Evolutionary conservation across 2,888 invertebrate genomes (phyloP).

Genomic region (Choristoneura rosaceana): DNA sequence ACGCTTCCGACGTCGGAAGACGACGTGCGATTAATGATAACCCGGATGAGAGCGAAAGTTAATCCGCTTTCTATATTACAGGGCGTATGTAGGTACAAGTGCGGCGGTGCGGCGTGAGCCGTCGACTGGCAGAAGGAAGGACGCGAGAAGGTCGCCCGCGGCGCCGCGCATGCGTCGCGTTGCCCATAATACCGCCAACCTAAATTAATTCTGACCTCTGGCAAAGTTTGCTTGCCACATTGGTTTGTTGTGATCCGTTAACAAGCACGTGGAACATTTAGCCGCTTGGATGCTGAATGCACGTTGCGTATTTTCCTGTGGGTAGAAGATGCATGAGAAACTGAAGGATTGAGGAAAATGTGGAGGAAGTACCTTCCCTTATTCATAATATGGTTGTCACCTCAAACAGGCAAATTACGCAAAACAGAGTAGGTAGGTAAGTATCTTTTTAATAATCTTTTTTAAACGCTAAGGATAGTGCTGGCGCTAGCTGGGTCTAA

Average conservation of each 20-base stretch:
- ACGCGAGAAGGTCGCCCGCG: constrained; percentile 77
- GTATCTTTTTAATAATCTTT: too few species aligned
- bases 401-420: too few species aligned
- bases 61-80: constrained; percentile 52
- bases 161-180: constrained; percentile 74
- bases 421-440: too few species aligned
- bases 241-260: constrained; percentile 30
- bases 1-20: constrained; percentile 54
- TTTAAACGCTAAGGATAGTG: too few species aligned
- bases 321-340: background rate
- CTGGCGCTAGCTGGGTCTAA: too few species aligned
- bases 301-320: background rate
- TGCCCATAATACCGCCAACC: constrained; percentile 55
- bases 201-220: constrained; percentile 62
- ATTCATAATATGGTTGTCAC: too few species aligned
- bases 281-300: background rate
- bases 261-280: background rate
- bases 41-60: constrained; percentile 66
- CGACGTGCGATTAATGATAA: constrained; percentile 41
- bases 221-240: constrained; percentile 49
- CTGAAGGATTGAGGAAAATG: background rate
- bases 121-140: constrained; percentile 72
- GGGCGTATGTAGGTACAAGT: constrained; percentile 70
- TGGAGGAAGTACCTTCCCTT: too few species aligned
- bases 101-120: constrained; percentile 73